Evolutionary conservation across 2,797 vertebrate species (phyloP), one percentile per base, ranked within the genome.

Genomic region (Myiotriccus ornatus): DNA sequence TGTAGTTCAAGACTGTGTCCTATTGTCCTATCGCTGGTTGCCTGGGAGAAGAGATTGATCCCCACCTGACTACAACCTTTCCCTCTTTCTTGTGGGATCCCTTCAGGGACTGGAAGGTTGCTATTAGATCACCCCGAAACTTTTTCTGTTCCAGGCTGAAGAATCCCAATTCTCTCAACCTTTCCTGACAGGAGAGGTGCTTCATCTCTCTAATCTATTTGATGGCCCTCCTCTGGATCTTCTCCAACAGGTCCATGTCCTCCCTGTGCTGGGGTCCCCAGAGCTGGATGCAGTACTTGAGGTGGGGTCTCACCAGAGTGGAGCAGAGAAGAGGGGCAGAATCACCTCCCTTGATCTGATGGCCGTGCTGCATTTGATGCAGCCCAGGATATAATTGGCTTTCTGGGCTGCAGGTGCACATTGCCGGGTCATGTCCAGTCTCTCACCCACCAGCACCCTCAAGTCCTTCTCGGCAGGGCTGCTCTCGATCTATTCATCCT

Each of bases 321-420:
- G 1, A 47, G 25, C 1, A 59, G 1, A 52, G 25, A 2, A 65
- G 44, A 84, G 34, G 39, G 39, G 13, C 25, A 73, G 46, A 60
- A 78, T 53, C 25, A 7, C 6, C 52, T 78, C 18, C 10, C 30
- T 41, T 0, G 0, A 9, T 32, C 16, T 53, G 12, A 7, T 73
- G 39, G 0, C 52, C 30, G 7, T 0, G 0, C 34, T 71, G 30
- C 46, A 47, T 21, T 53, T 20, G 59, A 14, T 65, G 19, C 19
- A 71, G 39, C 30, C 39, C 39, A 37, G 22, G 13, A 17, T 5
- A 50, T 0, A 2, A 39, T 28, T 71, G 34, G 2, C 22, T 60
- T 5, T 78, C 34, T 65, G 34, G 52, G 18, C 25, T 53, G 8
- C 4, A 14, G 50, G 18, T 25, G 22, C 34, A 3, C 52, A 13